Evolutionary conservation across 2,113 vertebrate species (phyloP).

Genomic region (Aleadryas rufinucha): DNA sequence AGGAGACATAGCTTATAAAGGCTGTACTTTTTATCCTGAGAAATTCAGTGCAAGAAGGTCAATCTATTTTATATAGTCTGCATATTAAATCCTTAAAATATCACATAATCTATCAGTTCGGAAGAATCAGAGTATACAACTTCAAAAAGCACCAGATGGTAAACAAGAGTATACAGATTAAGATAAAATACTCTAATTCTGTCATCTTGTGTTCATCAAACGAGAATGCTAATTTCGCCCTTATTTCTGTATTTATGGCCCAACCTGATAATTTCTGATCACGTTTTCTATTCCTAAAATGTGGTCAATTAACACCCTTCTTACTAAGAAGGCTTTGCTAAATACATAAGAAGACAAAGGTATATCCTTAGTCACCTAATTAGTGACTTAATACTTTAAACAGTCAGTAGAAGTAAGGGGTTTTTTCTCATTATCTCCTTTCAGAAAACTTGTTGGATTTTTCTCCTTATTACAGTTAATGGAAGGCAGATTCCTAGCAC

Average conservation of each 20-base stretch:
- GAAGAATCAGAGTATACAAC: neutral
- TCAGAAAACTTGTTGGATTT: neutral
- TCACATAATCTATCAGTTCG: neutral
- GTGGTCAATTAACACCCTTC: neutral
- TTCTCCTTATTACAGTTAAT: neutral
- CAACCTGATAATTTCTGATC: neutral
- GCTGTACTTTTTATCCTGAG: neutral
- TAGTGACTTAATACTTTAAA: neutral
- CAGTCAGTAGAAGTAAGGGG: fast-evolving
- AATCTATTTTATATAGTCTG: neutral
- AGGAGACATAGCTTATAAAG: neutral
- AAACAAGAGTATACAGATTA: neutral
- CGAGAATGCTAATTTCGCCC: neutral
- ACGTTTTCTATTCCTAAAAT: neutral
- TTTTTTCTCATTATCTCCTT: neutral
- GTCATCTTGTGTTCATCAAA: neutral
- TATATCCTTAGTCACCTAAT: neutral
- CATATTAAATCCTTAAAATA: neutral
- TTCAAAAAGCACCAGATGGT: neutral
- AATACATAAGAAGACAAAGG: neutral
- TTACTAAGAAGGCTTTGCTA: neutral
- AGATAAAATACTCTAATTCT: neutral
- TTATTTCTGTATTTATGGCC: neutral
- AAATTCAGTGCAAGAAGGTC: neutral
- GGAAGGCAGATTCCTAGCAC: neutral